Evolutionary conservation across 2,888 invertebrate species (phyloP), one percentile per base, ranked within the genome.

Genomic region (Cataglyphis albicans): DNA sequence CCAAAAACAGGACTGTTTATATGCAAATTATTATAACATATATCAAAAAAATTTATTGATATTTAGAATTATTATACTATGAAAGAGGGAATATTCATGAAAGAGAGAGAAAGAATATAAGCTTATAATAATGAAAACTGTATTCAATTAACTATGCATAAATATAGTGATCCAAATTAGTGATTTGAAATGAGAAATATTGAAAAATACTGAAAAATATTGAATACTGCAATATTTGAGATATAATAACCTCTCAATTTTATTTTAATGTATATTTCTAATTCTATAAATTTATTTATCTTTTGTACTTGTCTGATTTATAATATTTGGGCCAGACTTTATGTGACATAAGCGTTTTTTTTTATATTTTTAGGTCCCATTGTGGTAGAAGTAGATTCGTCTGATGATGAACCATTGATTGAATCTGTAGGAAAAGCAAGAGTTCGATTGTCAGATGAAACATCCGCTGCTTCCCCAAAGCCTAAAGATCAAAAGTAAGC

Each of bases 351-450:
- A 84, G 59, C 44, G n/a, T 82, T 87, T 52, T 41, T 48, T 86
- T 86, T 87, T n/a, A 76, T 89, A 89, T 86, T 91, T 92, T 84
- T 88, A 94, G 94, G 94, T 91, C 93, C 94, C 91, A 93, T 94
- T 91, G 95, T 95, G 90, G 96, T 96, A 92, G 97, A 97, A 90
- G 96, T 96, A 59, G 96, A 96, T 91, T 96, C 96, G 82, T 97
- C 97, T 73, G 98, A 98, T 92, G 98, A 98, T 93, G 98, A 98
- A 95, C 97, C 97, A 81, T 95, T 98, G 83, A 97, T 97, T 87
- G 97, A 97, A 91, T 95, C 96, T 73, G 95, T 96, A 21, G 97
- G 90, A 96, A 97, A 95, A 96, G 97, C 94, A 95, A 97, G 89
- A 95, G 95, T 93, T 91, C 93, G 93, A 90, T 91, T 92, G 85